These are phyloP conservation scores for Excalfactoria chinensis DNA, from an alignment of 2,113 vertebrate genomes.

Conservation along the genomic window DNA sequence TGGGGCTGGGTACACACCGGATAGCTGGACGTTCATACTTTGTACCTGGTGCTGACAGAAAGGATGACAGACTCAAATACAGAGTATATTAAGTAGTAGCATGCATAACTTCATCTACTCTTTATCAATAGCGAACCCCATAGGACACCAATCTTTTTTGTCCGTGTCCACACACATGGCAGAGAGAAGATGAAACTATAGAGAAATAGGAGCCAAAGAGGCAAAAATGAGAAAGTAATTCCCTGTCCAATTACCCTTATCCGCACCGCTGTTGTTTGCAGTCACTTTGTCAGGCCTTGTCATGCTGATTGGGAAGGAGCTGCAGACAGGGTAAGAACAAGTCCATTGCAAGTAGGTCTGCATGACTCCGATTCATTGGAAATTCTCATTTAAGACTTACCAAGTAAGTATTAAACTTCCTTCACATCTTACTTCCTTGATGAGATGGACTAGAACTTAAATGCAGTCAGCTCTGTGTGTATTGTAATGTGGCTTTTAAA, in stretches of 20 bases:
- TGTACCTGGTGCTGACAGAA: not conserved
- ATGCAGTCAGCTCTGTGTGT: not conserved
- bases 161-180: not conserved
- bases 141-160: not conserved
- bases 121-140: not conserved
- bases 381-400: not conserved
- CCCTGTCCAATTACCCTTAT: not conserved
- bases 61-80: not conserved
- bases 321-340: not conserved
- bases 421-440: not conserved
- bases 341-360: not conserved
- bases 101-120: not conserved
- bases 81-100: not conserved
- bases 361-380: not conserved
- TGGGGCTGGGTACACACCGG: not conserved
- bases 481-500: not conserved
- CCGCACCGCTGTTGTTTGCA: not conserved
- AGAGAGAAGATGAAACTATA: not conserved
- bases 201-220: not conserved
- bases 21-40: fast-evolving
- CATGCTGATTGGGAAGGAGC: not conserved
- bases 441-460: not conserved
- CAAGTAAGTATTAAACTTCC: too few species aligned
- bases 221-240: not conserved
- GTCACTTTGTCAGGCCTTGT: not conserved